These are phyloP conservation scores for Tinea trinotella DNA, from an alignment of 2,888 invertebrate genomes.

Conservation along the genomic window DNA sequence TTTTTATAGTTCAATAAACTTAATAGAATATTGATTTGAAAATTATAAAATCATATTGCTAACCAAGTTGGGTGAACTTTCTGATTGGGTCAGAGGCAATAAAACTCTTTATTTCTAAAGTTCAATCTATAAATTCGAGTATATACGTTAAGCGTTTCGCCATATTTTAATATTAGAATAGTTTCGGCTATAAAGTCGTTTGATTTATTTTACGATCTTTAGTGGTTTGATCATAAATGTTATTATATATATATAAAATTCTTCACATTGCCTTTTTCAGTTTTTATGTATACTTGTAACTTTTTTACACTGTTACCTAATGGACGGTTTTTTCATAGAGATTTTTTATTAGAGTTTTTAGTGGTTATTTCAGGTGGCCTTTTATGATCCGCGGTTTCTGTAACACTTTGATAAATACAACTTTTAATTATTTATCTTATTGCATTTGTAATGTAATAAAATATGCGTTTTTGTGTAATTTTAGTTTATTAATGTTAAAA, in stretches of 20 bases:
- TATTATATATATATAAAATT: conserved; percentile 8
- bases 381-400: not conserved
- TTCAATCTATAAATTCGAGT: not conserved
- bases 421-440: not conserved
- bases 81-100: no score
- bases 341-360: not conserved
- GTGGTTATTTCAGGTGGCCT: not conserved
- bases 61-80: no score
- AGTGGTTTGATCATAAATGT: conserved; percentile 13
- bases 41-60: no score
- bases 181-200: conserved; percentile 58
- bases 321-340: not conserved
- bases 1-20: no score
- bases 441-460: not conserved
- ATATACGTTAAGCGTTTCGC: conserved; percentile 32
- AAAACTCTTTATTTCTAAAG: not conserved
- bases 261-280: conserved; percentile 14
- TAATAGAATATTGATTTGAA: no score
- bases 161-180: conserved; percentile 64
- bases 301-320: conserved; percentile 11
- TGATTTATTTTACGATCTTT: conserved; percentile 62
- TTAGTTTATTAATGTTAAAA: no score
- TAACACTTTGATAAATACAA: not conserved
- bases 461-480: not conserved
- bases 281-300: conserved; percentile 16